Evolutionary conservation across 2,888 invertebrate genomes (phyloP).

Genomic region (Lithophane semibrunnea): DNA sequence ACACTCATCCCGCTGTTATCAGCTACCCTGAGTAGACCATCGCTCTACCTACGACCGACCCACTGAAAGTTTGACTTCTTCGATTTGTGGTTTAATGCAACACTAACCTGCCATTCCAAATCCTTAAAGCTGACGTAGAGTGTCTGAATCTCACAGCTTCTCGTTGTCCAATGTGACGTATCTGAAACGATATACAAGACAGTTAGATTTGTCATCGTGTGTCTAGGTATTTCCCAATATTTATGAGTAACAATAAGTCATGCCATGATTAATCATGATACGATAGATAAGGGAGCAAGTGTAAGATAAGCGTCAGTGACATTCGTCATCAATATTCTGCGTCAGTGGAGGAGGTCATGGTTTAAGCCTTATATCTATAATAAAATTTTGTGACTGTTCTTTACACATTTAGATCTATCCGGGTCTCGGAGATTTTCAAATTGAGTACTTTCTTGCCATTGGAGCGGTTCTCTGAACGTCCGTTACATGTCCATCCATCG

Average conservation of each 20-base stretch:
- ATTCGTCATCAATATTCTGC: constrained; percentile 36
- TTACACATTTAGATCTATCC: constrained; percentile 8
- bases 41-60: neutral
- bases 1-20: neutral
- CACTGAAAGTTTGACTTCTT: neutral
- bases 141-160: constrained; percentile 96
- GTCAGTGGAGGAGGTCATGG: constrained; percentile 15
- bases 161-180: constrained; percentile 89
- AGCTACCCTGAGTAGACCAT: neutral
- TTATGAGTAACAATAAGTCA: constrained; percentile 34
- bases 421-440: no score
- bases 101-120: constrained; percentile 94
- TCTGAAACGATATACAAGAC: constrained; percentile 76
- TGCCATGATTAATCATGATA: constrained; percentile 13
- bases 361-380: neutral
- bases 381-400: neutral
- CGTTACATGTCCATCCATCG: no score
- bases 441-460: neutral
- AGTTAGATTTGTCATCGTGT: neutral
- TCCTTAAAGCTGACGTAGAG: constrained; percentile 98
- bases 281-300: constrained; percentile 23
- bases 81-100: neutral
- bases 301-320: constrained; percentile 27
- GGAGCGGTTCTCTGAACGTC: neutral
- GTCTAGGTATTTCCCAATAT: constrained; percentile 26